Percentiles rank a stretch among this genome's conserved stretches.
Conservation (phyloP, 2,797 vertebrate species). For the Prionace glauca region DNA sequence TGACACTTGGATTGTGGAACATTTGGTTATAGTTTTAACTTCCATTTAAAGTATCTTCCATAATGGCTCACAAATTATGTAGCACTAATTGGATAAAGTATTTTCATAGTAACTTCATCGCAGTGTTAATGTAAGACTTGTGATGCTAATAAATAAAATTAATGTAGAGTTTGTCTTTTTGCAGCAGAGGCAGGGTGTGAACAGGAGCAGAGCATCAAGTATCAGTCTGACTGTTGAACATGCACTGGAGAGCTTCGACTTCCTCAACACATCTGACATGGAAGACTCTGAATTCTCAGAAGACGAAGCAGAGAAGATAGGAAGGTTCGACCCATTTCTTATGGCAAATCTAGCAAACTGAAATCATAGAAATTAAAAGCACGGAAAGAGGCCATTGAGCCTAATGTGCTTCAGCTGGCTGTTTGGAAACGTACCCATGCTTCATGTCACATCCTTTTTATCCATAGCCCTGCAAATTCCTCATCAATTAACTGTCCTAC, state of each 20-base stretch:
- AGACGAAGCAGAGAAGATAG: conserved; percentile 53
- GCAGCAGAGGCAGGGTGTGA: conserved; percentile 66
- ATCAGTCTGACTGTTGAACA: conserved; percentile 87
- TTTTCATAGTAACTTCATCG: neutral
- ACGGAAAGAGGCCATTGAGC: neutral
- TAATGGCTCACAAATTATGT: neutral
- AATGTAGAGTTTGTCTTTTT: neutral
- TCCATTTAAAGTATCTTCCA: neutral
- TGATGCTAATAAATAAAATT: neutral
- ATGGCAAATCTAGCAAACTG: neutral
- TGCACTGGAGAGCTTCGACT: conserved; percentile 88
- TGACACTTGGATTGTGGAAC: too few species aligned
- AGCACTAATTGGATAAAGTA: neutral
- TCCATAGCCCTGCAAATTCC: neutral
- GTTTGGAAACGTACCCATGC: neutral
- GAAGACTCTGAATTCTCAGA: conserved; percentile 68
- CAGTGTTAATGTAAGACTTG: too few species aligned
- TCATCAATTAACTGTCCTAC: too few species aligned
- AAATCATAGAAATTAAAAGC: neutral
- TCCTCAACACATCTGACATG: conserved; percentile 76
- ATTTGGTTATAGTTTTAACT: neutral
- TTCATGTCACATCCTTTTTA: neutral
- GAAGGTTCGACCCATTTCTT: conserved; percentile 49
- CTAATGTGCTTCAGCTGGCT: neutral
- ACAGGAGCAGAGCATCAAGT: conserved; percentile 78